Evolutionary conservation across 2,113 vertebrate genomes (phyloP).

Genomic region (Apteryx owenii): DNA sequence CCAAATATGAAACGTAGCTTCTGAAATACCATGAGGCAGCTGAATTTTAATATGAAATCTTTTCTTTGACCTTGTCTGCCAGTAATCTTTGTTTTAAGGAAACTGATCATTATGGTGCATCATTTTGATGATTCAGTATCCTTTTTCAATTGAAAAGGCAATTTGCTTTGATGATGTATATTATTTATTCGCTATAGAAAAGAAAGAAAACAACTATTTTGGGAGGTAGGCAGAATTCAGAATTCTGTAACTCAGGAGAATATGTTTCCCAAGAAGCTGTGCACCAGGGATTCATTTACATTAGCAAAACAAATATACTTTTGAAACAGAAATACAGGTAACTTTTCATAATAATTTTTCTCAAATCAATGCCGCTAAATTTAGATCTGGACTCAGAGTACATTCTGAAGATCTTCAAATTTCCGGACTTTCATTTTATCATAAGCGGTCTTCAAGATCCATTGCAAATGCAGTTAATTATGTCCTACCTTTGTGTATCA

Average conservation of each 20-base stretch:
- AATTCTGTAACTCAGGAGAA: slow-evolving; percentile 26
- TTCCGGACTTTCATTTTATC: background rate
- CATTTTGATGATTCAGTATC: slow-evolving; percentile 64
- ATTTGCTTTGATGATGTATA: slow-evolving; percentile 72
- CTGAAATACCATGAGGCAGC: background rate
- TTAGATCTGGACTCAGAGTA: background rate
- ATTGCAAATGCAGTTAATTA: background rate
- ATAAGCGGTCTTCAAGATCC: background rate
- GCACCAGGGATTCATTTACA: slow-evolving; percentile 57
- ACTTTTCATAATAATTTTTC: slow-evolving; percentile 8
- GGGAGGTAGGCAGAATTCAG: slow-evolving; percentile 25
- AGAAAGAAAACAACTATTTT: slow-evolving; percentile 49
- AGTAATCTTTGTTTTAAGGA: slow-evolving; percentile 32
- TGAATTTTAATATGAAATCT: background rate
- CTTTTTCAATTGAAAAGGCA: slow-evolving; percentile 65
- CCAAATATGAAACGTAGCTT: background rate
- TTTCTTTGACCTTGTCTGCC: slow-evolving; percentile 64
- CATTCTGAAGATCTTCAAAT: background rate
- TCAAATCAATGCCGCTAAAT: slow-evolving; percentile 1
- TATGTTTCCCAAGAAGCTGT: slow-evolving; percentile 37
- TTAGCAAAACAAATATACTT: slow-evolving; percentile 50
- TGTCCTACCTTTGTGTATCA: background rate
- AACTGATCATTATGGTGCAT: slow-evolving; percentile 53
- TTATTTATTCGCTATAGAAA: slow-evolving; percentile 50
- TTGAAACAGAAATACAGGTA: slow-evolving; percentile 13